Evolutionary conservation across 92 coral and sea anemone genomes (phyloP).

Genomic region (Micromussa lordhowensis): DNA sequence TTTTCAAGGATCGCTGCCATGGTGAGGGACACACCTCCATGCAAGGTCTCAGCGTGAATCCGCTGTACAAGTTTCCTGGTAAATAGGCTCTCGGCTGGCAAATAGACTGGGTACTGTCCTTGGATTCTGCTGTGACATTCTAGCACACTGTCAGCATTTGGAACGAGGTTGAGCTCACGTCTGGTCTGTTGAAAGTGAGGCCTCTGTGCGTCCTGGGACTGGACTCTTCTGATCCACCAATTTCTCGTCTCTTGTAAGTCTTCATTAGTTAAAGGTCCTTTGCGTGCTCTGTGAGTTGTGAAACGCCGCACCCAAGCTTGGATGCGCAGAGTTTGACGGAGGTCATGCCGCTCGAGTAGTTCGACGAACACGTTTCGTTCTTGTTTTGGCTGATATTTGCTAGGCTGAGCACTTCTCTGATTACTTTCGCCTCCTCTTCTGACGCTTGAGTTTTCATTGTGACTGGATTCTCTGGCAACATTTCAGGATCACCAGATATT

Average conservation of each 20-base stretch:
- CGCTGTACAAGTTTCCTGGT: slow-evolving; percentile 59
- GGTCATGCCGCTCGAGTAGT: slow-evolving; percentile 49
- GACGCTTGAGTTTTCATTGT: slow-evolving; percentile 11
- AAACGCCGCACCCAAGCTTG: slow-evolving; percentile 66
- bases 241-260: slow-evolving; percentile 41
- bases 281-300: slow-evolving; percentile 45
- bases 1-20: slow-evolving; percentile 69
- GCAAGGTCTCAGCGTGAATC: slow-evolving; percentile 62
- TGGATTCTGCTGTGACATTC: slow-evolving; percentile 64
- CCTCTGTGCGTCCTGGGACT: slow-evolving; percentile 39
- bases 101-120: neutral
- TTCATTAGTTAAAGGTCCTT: slow-evolving; percentile 57
- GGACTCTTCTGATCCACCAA: slow-evolving; percentile 57
- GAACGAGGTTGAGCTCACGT: slow-evolving; percentile 36
- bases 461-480: slow-evolving; percentile 21
- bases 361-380: slow-evolving; percentile 28
- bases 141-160: slow-evolving; percentile 45
- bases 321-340: slow-evolving; percentile 53
- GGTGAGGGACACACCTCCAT: slow-evolving; percentile 61
- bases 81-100: neutral
- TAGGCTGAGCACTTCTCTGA: slow-evolving; percentile 39
- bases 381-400: slow-evolving; percentile 26
- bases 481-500: slow-evolving; percentile 32
- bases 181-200: slow-evolving; percentile 49
- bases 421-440: slow-evolving; percentile 43